Percentiles rank a stretch among this genome's conserved stretches.
Evolutionary conservation across 2,797 vertebrate species (phyloP).

Genomic region (Melanotaenia parkinsoni): DNA sequence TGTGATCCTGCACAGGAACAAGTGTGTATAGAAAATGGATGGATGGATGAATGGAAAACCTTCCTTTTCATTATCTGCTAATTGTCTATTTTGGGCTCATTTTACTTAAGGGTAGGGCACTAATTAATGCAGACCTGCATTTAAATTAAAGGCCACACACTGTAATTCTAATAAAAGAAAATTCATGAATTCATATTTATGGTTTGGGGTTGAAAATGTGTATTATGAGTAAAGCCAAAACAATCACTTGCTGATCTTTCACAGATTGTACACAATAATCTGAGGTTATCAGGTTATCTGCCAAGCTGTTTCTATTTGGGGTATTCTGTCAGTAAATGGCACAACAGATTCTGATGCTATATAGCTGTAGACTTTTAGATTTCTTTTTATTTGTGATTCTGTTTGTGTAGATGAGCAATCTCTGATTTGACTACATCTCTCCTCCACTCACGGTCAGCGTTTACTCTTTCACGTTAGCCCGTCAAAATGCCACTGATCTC

Average conservation of each 20-base stretch:
- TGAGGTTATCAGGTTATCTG: slow-evolving; percentile 26
- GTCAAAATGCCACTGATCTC: slow-evolving; percentile 65
- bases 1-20: too few relatives aligned
- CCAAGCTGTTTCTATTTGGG: not conserved
- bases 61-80: too few relatives aligned
- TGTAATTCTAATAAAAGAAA: too few relatives aligned
- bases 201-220: not conserved
- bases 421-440: slow-evolving; percentile 29
- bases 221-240: not conserved
- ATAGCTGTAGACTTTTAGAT: not conserved
- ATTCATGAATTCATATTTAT: not conserved
- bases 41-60: too few relatives aligned
- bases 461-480: slow-evolving; percentile 47
- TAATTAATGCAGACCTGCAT: not conserved
- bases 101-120: not conserved
- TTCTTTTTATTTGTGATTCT: slow-evolving; percentile 15
- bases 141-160: not conserved
- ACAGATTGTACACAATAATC: slow-evolving; percentile 7
- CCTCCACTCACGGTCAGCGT: slow-evolving; percentile 24
- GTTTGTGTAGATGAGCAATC: slow-evolving; percentile 25
- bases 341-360: not conserved
- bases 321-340: slow-evolving; percentile 9
- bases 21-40: too few relatives aligned
- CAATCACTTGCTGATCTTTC: not conserved
- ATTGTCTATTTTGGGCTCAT: not conserved